These are phyloP conservation scores for Uropsilus gracilis DNA, from an alignment of 2,113 vertebrate genomes.

Conservation along the genomic window DNA sequence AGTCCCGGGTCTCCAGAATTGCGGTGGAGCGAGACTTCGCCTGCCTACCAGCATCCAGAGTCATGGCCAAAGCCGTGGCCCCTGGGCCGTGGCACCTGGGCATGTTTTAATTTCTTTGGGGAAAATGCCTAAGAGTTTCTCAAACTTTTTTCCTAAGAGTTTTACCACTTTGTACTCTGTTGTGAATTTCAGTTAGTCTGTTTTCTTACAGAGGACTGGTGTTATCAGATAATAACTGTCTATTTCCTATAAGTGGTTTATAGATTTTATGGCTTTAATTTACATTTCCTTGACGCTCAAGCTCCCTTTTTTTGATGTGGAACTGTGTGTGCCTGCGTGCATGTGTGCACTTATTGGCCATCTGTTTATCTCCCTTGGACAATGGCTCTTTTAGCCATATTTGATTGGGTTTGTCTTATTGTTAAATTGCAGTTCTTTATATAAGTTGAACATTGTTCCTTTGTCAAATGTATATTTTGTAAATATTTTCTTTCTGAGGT, in stretches of 20 bases:
- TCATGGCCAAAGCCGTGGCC: too few species aligned
- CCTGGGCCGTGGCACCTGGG: too few species aligned
- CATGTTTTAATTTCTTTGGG: background rate
- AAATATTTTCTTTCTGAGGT: background rate
- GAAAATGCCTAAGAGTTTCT: background rate
- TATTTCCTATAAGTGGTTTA: background rate
- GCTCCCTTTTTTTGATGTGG: background rate
- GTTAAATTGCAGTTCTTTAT: slow-evolving; percentile 35
- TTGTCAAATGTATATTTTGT: slow-evolving; percentile 16
- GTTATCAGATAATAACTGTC: background rate
- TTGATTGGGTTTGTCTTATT: slow-evolving; percentile 9
- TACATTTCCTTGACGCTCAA: background rate
- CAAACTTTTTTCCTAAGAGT: background rate
- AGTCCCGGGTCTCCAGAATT: too few species aligned
- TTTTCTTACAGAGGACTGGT: background rate
- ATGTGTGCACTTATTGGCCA: background rate
- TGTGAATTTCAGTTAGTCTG: background rate
- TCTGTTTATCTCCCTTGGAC: background rate
- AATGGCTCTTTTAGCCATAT: background rate
- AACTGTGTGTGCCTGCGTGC: too few species aligned
- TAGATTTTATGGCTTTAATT: slow-evolving; percentile 1
- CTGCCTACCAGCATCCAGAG: too few species aligned
- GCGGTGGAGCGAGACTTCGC: too few species aligned
- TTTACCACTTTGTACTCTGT: background rate
- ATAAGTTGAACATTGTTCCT: background rate